Evolutionary conservation across 2,888 invertebrate species (phyloP), one percentile per base, ranked within the genome.

Genomic region (Caenorhabditis imperialis): DNA sequence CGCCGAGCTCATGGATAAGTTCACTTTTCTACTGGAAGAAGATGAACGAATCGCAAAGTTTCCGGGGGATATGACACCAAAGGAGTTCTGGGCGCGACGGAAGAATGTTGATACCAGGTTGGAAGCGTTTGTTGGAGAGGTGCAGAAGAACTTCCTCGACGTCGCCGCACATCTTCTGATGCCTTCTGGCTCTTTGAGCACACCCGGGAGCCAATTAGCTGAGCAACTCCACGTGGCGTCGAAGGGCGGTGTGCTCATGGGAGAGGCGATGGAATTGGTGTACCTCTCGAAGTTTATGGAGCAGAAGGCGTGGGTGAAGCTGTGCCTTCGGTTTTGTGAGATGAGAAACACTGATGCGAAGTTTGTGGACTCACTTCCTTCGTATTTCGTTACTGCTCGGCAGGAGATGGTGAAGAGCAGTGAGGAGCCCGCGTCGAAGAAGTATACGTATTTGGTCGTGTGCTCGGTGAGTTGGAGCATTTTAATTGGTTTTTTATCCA

Each of bases 221-320:
- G n/a, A 1, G 6, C 48, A 57, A 25, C 33, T 67, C 3, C 8
- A 22, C 23, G 35, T 25, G 14, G 1, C 45, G 3, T 55, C 74
- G 14, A 74, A 67, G 23, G 37, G 38, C 10, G 50, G 50, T 6
- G 38, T 74, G 22, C 40, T 14, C 12, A 3, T 4, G 0, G 74
- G 74, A 33, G 67, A 67, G 27, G 61, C 74, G 0, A 69, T 69
- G 47, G 75, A 75, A 22, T n/a, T 75, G 25, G 63, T 75, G 1
- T 50, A 54, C 18, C 54, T 69, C 8, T 30, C 75, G 0, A n/a
- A 27, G 14, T 27, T 20, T 18, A 70, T 70, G 75, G 53, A 57
- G n/a, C 12, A 23, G 10, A 25, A 44, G 10, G 25, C 63, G 1
- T 75, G 75, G 75, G 18, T 22, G 23, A 42, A 57, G 8, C 35